These are phyloP conservation scores for Etia nguti DNA, from an alignment of 2,113 vertebrate genomes.

Conservation along the genomic window DNA sequence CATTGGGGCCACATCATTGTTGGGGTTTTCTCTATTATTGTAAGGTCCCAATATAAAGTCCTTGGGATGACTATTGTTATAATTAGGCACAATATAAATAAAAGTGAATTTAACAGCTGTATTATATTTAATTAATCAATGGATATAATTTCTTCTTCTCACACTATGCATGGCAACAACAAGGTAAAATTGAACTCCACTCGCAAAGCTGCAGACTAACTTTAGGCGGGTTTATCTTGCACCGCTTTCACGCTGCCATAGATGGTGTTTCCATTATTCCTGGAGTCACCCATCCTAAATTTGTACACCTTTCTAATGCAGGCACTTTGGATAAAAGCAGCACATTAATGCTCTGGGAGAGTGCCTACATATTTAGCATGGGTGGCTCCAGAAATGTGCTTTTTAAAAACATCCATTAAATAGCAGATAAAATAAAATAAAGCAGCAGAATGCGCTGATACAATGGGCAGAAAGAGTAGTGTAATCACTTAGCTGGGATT, in stretches of 20 bases:
- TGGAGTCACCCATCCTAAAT: background rate
- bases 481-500: background rate
- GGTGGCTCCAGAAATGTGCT: background rate
- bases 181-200: conserved; percentile 5
- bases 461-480: background rate
- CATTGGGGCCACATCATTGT: background rate
- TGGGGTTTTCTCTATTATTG: background rate
- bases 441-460: conserved; percentile 7
- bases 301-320: background rate
- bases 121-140: background rate
- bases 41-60: background rate
- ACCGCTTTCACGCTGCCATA: background rate
- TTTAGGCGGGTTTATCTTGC: conserved; percentile 20
- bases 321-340: conserved; percentile 30
- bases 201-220: conserved; percentile 1
- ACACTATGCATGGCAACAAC: conserved; percentile 4
- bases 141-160: background rate
- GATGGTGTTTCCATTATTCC: conserved; percentile 33
- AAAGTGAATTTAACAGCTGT: background rate
- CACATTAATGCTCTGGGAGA: background rate
- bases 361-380: background rate
- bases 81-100: background rate
- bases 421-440: background rate
- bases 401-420: conserved; percentile 11
- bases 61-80: background rate